phyloP scores from a whole-genome alignment of 2,797 vertebrate species.

The Malacoraja senta region DNA sequence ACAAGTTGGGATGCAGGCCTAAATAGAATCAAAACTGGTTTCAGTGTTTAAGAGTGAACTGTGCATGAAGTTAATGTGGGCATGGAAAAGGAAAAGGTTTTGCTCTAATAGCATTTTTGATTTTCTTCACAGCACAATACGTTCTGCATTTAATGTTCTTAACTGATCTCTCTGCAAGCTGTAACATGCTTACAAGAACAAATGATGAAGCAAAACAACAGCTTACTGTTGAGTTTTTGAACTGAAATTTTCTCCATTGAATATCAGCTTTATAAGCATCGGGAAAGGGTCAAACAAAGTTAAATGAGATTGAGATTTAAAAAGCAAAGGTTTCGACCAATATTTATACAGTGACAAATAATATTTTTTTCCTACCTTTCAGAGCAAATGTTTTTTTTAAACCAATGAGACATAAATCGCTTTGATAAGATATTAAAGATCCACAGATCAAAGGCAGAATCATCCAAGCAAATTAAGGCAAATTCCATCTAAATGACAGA shows the following conservation, averaged over 20 bases:
- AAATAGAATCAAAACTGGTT: conserved; percentile 23
- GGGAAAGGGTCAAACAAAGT: conserved; percentile 32
- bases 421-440: conserved; percentile 32
- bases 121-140: conserved; percentile 14
- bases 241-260: not conserved
- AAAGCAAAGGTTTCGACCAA: not conserved
- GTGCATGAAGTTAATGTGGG: not conserved
- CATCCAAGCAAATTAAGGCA: conserved; percentile 8
- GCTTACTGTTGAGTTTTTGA: conserved; percentile 37
- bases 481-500: conserved; percentile 5
- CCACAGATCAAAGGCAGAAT: conserved; percentile 28
- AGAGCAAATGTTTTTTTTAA: not conserved
- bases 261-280: not conserved
- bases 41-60: not conserved
- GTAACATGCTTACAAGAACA: conserved; percentile 33
- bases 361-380: not conserved
- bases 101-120: conserved; percentile 13
- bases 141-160: conserved; percentile 4
- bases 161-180: conserved; percentile 28
- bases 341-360: not conserved
- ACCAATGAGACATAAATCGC: conserved; percentile 20
- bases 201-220: conserved; percentile 15
- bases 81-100: not conserved
- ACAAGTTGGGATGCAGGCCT: not conserved
- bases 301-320: conserved; percentile 17